phyloP scores from a whole-genome alignment of 2,113 vertebrate species.

The Phalacrocorax aristotelis region DNA sequence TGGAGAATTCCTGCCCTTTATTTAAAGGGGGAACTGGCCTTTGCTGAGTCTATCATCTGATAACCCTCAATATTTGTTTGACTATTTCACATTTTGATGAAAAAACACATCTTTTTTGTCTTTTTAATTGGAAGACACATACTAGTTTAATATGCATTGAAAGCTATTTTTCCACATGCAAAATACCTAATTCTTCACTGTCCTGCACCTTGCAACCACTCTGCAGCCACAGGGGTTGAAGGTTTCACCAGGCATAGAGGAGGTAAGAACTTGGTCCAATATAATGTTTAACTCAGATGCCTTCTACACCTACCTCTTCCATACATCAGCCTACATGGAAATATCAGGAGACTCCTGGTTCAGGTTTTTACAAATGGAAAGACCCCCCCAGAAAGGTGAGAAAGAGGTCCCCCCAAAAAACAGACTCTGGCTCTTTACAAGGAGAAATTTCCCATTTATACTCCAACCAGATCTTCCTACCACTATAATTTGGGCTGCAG shows the following conservation, averaged over 20 bases:
- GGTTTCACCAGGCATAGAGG: neutral
- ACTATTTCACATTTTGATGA: neutral
- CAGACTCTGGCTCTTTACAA: neutral
- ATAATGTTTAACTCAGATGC: neutral
- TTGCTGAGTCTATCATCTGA: neutral
- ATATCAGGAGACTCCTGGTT: neutral
- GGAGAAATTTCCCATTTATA: neutral
- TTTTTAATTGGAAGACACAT: neutral
- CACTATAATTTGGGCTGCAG: fast-evolving
- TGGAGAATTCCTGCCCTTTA: neutral
- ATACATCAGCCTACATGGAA: neutral
- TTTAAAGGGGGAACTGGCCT: neutral
- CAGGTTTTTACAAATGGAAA: neutral
- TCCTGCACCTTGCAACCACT: neutral
- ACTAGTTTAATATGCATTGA: neutral
- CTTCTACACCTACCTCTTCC: neutral
- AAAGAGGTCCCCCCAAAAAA: neutral
- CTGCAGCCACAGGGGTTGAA: neutral
- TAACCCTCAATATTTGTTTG: neutral
- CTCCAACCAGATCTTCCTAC: neutral
- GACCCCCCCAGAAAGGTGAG: fast-evolving
- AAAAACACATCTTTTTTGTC: neutral
- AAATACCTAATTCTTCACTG: neutral
- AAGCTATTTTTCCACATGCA: neutral
- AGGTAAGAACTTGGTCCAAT: neutral